A percentile compares a stretch with the other conserved stretches of the same genome.
These are phyloP conservation scores for Leptothorax acervorum DNA, from an alignment of 2,888 invertebrate species.

Conservation along the genomic window DNA sequence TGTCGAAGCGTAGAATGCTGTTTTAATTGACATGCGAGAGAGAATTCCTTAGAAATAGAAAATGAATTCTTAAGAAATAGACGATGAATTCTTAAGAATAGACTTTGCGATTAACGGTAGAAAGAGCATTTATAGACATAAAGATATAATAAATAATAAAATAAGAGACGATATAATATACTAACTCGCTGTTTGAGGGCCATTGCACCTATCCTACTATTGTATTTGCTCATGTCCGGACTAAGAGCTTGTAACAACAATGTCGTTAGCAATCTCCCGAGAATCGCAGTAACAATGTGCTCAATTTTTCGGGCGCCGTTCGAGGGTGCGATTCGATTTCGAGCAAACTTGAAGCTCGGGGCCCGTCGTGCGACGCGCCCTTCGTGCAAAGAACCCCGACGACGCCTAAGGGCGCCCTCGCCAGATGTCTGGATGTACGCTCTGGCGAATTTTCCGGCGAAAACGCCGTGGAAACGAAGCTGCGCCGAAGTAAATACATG, in stretches of 20 bases:
- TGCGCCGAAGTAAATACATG: conserved; percentile 75
- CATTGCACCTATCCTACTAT: not conserved
- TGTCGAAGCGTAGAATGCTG: conserved; percentile 14
- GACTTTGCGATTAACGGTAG: conserved; percentile 1
- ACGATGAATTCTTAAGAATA: not conserved
- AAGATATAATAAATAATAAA: not conserved
- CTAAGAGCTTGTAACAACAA: conserved; percentile 38
- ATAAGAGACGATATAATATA: not conserved
- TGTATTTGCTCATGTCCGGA: conserved; percentile 10
- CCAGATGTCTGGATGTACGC: conserved; percentile 78
- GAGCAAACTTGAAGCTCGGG: conserved; percentile 14
- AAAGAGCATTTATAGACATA: not conserved
- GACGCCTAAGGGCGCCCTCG: conserved; percentile 44
- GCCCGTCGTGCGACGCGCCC: conserved; percentile 18
- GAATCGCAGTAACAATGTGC: conserved; percentile 47
- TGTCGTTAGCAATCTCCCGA: conserved; percentile 49
- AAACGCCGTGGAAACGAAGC: conserved; percentile 67
- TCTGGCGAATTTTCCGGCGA: conserved; percentile 73
- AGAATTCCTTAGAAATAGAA: not conserved
- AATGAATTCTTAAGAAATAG: not conserved
- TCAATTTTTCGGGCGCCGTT: conserved; percentile 42
- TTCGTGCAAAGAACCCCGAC: conserved; percentile 47
- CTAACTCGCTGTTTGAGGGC: not conserved
- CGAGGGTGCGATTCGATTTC: conserved; percentile 55
- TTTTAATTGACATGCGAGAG: conserved; percentile 22